Conservation (phyloP, 2,797 vertebrate genomes). For the Gallinago solitaria region DNA sequence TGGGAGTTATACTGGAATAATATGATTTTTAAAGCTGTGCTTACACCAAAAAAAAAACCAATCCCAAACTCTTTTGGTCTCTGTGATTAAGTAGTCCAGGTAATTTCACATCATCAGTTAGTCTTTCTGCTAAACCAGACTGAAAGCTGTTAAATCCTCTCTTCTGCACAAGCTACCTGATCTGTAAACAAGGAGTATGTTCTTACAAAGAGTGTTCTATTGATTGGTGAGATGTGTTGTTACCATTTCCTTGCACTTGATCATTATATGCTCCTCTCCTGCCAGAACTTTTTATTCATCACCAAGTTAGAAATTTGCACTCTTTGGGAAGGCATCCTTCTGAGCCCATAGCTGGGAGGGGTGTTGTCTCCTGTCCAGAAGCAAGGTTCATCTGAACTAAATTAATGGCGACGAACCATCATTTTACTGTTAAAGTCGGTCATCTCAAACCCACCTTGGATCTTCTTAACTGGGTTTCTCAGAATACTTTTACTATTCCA, state of each 20-base stretch:
- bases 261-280: not conserved
- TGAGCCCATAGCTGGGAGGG: fast-evolving
- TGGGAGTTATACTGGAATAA: conserved; percentile 47
- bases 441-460: not conserved
- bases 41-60: not conserved
- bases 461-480: not conserved
- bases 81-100: conserved; percentile 14
- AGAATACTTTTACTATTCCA: not conserved
- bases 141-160: conserved; percentile 9
- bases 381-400: not conserved
- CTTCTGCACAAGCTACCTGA: not conserved
- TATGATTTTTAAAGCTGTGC: conserved; percentile 18
- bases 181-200: conserved; percentile 9
- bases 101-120: conserved; percentile 39
- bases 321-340: not conserved
- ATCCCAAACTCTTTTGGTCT: not conserved
- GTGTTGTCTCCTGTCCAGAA: not conserved
- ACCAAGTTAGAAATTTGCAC: not conserved
- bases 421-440: not conserved
- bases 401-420: not conserved
- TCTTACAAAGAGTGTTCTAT: conserved; percentile 3
- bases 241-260: conserved; percentile 5
- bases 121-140: conserved; percentile 15
- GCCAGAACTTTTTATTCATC: not conserved
- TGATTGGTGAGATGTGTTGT: not conserved